Percentiles rank a stretch among this genome's conserved stretches.
phyloP scores from a whole-genome alignment of 2,113 vertebrate genomes.

The Gnathonemus echidnorhynchus region DNA sequence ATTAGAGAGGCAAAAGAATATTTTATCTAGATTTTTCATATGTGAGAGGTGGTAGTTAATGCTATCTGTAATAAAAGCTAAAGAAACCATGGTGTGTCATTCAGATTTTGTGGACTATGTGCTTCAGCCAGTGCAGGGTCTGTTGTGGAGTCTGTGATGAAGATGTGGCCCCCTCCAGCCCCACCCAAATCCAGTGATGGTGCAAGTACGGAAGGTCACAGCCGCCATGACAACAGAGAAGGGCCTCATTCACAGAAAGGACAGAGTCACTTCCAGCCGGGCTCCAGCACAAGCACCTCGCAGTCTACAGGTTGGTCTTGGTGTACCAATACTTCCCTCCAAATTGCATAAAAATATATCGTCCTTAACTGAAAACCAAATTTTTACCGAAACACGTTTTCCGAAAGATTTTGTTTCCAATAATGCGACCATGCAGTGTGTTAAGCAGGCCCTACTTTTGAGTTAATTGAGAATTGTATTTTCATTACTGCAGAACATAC shows the following conservation, averaged over 20 bases:
- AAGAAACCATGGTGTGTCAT: neutral
- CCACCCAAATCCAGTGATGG: conserved; percentile 35
- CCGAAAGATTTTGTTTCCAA: neutral
- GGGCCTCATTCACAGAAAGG: conserved; percentile 14
- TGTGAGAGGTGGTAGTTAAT: neutral
- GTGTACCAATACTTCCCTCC: neutral
- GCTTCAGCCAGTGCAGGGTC: conserved; percentile 21
- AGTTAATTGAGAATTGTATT: neutral
- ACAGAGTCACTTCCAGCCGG: conserved; percentile 21
- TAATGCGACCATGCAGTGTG: neutral
- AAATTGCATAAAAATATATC: neutral
- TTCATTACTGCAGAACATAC: neutral
- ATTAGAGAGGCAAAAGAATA: neutral
- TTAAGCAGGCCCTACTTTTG: neutral
- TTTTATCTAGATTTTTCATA: neutral
- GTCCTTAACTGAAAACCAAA: neutral
- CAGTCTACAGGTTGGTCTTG: conserved; percentile 38
- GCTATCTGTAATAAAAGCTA: neutral
- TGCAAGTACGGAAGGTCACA: neutral
- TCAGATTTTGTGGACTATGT: neutral
- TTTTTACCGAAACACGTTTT: neutral
- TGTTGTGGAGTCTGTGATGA: conserved; percentile 53
- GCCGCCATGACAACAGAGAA: conserved; percentile 11
- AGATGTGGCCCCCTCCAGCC: conserved; percentile 66
- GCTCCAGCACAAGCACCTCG: neutral